A percentile compares a stretch with the other conserved stretches of the same genome.
These are phyloP conservation scores for Drosophila funebris DNA, from an alignment of 1,140 invertebrate species.

Conservation along the genomic window DNA sequence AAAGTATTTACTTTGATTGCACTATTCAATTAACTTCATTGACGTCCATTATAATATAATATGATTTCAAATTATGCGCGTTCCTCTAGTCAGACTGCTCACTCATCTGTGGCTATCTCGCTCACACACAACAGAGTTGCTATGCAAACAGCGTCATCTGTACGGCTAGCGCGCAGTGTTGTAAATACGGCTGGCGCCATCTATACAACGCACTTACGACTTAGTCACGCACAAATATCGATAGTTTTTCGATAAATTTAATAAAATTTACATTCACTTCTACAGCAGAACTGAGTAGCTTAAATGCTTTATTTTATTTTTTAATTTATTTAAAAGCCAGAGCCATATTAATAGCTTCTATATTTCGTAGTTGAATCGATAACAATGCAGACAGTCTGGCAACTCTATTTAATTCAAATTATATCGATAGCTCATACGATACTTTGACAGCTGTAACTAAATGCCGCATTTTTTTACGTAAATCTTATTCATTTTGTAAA, in stretches of 20 bases:
- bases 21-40: neutral
- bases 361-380: neutral
- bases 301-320: no score
- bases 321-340: no score
- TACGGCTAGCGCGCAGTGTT: neutral
- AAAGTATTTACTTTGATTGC: neutral
- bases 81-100: conserved; percentile 3
- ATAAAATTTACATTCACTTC: no score
- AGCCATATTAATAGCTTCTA: neutral
- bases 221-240: conserved; percentile 14
- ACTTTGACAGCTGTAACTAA: conserved; percentile 13
- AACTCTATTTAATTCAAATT: no score
- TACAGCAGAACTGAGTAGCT: no score
- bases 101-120: neutral
- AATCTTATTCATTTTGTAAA: conserved; percentile 45
- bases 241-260: neutral
- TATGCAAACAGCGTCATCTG: neutral
- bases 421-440: no score
- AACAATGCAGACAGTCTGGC: neutral
- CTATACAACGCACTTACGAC: neutral
- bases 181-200: neutral
- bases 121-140: conserved; percentile 1
- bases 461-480: conserved; percentile 77
- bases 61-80: conserved; percentile 16
- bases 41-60: neutral